Evolutionary conservation across 2,888 invertebrate genomes (phyloP).

Genomic region (Nephrocerus scutellatus): DNA sequence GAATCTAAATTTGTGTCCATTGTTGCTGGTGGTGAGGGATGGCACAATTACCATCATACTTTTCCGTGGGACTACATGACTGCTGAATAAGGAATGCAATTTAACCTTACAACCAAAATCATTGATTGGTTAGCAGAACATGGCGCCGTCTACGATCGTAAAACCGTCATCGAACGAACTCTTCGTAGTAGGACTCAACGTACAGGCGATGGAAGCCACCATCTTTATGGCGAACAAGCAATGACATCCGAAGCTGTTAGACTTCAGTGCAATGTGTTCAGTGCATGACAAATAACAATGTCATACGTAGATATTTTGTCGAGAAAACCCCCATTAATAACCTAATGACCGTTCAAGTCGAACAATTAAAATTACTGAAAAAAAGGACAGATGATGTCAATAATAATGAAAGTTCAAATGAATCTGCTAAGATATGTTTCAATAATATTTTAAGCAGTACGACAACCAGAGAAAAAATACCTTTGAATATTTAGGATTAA

Average conservation of each 20-base stretch:
- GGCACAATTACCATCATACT: too few relatives aligned
- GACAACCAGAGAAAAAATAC: slow-evolving; percentile 21
- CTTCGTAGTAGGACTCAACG: slow-evolving; percentile 53
- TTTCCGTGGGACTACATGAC: slow-evolving; percentile 88
- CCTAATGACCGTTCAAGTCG: slow-evolving; percentile 22
- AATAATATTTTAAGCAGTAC: slow-evolving; percentile 17
- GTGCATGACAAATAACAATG: slow-evolving; percentile 19
- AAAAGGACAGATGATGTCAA: slow-evolving; percentile 7
- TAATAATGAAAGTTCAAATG: slow-evolving; percentile 15
- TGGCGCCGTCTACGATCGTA: slow-evolving; percentile 50
- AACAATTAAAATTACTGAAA: slow-evolving; percentile 3
- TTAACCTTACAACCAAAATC: slow-evolving; percentile 58
- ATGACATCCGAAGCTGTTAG: too few relatives aligned
- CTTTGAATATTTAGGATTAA: slow-evolving; percentile 20
- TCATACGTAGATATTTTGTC: slow-evolving; percentile 25
- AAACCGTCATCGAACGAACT: slow-evolving; percentile 35
- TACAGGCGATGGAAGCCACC: slow-evolving; percentile 62
- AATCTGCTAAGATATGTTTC: slow-evolving; percentile 16
- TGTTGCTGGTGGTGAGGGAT: too few relatives aligned
- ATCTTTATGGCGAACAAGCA: slow-evolving; percentile 45
- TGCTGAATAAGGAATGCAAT: slow-evolving; percentile 59
- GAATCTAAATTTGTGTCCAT: slow-evolving; percentile 64
- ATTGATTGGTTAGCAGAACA: slow-evolving; percentile 58
- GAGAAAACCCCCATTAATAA: slow-evolving; percentile 26
- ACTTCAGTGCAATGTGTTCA: too few relatives aligned